Base-by-base conservation (phyloP, 2,797 vertebrate species). In the Pogonophryne albipinna region DNA sequence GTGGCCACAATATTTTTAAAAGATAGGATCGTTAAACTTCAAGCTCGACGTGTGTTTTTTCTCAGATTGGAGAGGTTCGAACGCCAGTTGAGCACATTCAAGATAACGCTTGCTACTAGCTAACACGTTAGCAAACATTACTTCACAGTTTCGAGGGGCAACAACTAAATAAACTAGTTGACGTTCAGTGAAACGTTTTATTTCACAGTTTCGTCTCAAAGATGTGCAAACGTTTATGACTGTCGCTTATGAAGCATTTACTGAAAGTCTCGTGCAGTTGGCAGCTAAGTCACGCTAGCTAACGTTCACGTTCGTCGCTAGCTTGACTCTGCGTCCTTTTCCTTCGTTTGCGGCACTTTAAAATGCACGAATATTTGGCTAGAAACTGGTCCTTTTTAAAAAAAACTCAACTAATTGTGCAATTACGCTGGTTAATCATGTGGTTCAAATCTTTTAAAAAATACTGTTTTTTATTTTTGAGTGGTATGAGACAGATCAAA, bases 151-250 rank as follows among this genome's bases (percentile, higher is more conserved):
- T 50, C 42, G 20, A 19, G 16, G 41, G 2, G 4, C 49, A 10
- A 50, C 41, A 11, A 19, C 1, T 0, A 12, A 46, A 20, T 0
- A n/a, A 3, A 23, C 0, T 0, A 13, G 9, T 7, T 6, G 11
- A 11, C 0, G 0, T 27, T 4, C 9, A 23, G 13, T 2, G 11
- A 2, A 31, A 17, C 1, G 16, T 11, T 13, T 46, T 12, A 15
- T 62, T 41, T 41, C 1, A 47, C 0, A 11, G 1, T 13, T 12
- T 6, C n/a, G 8, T 46, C 1, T 13, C 7, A 38, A 57, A 19
- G 4, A 0, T 38, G 11, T 23, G 20, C 19, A 41, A 19, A 2
- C 12, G 12, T 41, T 49, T 1, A 6, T 3, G 4, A 6, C 9
- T 17, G 15, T 1, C 9, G 1, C 6, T 13, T 11, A 16, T 0